A percentile compares a stretch with the other conserved stretches of the same genome.
phyloP scores from a whole-genome alignment of 2,113 vertebrate genomes.

The Pica pica region DNA sequence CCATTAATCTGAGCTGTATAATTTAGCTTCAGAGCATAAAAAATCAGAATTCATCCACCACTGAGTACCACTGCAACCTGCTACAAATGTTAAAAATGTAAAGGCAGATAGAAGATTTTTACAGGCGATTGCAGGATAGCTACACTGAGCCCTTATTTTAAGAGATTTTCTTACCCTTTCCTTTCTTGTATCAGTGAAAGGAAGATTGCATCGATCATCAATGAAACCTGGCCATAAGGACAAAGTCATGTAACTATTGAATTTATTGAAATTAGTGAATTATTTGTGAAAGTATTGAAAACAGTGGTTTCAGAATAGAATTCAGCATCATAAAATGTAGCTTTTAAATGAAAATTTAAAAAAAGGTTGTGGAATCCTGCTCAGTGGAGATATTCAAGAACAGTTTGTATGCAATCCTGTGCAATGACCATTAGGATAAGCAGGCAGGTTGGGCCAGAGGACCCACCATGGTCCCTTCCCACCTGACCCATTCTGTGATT shows the following conservation, averaged over 20 bases:
- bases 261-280: not conserved
- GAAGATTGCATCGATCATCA: not conserved
- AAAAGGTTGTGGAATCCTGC: fast-evolving
- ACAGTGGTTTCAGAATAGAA: not conserved
- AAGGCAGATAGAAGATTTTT: not conserved
- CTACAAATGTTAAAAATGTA: not conserved
- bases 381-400: not conserved
- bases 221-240: not conserved
- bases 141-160: not conserved
- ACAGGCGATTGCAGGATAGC: not conserved
- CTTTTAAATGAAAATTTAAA: not conserved
- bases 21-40: not conserved
- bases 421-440: not conserved
- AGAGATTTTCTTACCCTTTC: not conserved
- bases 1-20: not conserved
- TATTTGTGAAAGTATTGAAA: not conserved
- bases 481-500: not conserved
- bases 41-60: not conserved
- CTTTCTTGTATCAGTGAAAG: not conserved
- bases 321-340: not conserved
- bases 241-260: not conserved
- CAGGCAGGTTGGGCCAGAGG: not conserved
- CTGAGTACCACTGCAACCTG: not conserved
- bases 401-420: not conserved
- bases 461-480: not conserved